Conservation (phyloP, 2,113 vertebrate species). For the Delphinapterus leucas region DNA sequence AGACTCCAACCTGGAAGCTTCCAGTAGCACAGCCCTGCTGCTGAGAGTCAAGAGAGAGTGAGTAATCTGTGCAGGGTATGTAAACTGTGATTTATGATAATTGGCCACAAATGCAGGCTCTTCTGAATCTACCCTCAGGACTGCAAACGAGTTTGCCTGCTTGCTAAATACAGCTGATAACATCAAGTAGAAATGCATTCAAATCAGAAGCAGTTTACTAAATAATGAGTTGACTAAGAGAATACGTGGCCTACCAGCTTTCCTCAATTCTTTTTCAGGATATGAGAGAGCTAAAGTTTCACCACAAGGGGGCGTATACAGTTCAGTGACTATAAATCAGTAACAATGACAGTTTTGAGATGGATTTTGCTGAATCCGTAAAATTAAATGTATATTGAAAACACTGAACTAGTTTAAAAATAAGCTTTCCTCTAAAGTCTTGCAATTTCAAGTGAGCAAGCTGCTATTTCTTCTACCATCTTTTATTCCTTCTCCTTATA, state of each 20-base stretch:
- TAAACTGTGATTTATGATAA: background rate
- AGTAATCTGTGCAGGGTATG: background rate
- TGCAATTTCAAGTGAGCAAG: background rate
- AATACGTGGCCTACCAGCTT: background rate
- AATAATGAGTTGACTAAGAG: background rate
- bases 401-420: constrained; percentile 24
- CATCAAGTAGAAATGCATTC: background rate
- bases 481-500: background rate
- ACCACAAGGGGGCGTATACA: constrained; percentile 57
- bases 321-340: background rate
- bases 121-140: background rate
- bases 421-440: background rate
- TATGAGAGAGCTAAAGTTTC: background rate
- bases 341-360: background rate
- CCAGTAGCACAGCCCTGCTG: background rate
- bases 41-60: background rate
- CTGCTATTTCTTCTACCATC: background rate
- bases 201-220: background rate
- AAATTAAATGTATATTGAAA: background rate
- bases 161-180: background rate
- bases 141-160: background rate
- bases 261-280: background rate
- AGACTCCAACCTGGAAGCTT: background rate
- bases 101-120: background rate
- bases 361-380: constrained; percentile 44